Evolutionary conservation across 2,888 invertebrate genomes (phyloP).

Genomic region (Cataglyphis rosenhaueri): DNA sequence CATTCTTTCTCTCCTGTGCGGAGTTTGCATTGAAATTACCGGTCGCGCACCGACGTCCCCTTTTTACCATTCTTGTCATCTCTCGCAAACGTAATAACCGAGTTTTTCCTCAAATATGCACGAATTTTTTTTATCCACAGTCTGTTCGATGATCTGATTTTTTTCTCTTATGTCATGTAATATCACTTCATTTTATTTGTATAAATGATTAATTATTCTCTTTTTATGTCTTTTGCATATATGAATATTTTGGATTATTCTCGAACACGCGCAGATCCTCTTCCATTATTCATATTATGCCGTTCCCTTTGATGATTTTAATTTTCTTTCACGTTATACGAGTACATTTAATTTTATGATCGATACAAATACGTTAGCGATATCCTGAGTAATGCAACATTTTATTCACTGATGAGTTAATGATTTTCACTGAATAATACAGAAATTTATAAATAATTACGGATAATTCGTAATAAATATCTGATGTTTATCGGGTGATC

Average conservation of each 20-base stretch:
- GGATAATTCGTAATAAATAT: constrained; percentile 12
- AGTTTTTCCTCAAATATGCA: constrained; percentile 34
- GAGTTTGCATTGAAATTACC: constrained; percentile 70
- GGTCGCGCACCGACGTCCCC: neutral
- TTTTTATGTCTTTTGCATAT: neutral
- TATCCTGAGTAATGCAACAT: constrained; percentile 1
- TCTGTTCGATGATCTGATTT: neutral
- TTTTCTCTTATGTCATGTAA: neutral
- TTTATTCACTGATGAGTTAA: constrained; percentile 20
- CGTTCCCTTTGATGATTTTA: constrained; percentile 7
- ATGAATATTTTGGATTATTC: neutral
- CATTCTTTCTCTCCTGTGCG: constrained; percentile 51
- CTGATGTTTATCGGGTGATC: constrained; percentile 37
- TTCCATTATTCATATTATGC: neutral
- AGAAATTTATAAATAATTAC: constrained; percentile 23
- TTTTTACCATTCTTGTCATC: neutral
- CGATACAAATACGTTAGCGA: constrained; percentile 12
- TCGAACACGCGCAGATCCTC: neutral
- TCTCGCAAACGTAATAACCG: constrained; percentile 22
- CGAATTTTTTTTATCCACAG: constrained; percentile 20
- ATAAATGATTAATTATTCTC: neutral
- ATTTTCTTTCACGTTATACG: neutral
- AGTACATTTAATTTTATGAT: constrained; percentile 12
- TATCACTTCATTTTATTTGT: neutral
- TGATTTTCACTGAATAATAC: constrained; percentile 21